Evolutionary conservation across 2,888 invertebrate genomes (phyloP), one percentile per base, ranked within the genome.

Genomic region (Watsonalla binaria): DNA sequence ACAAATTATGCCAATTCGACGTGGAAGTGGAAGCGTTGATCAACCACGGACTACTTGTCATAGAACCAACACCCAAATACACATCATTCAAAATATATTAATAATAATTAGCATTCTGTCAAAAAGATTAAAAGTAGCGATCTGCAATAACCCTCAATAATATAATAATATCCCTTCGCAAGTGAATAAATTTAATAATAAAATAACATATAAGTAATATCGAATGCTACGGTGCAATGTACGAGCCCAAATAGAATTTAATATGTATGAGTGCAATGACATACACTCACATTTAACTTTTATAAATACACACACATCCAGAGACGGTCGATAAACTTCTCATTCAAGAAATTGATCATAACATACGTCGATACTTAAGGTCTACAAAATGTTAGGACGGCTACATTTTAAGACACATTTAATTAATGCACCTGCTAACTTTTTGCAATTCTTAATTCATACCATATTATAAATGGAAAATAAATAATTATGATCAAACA

Each of bases 151-250:
- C 47, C 34, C 33, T 35, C 47, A 54, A 57, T 61, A 61, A 37
- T 62, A n/a, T n/a, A n/a, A n/a, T n/a, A n/a, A n/a, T 59, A 59
- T 54, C 46, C 52, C 46, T 42, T 49, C 39, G 53, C 55, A 64
- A 57, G 63, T 62, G 61, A 64, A 64, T 52, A 64, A 62, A 61
- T 62, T 56, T 57, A 56, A 62, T 58, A 53, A 57, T 53, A 58
- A 37, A 47, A 47, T 47, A 2, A 24, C 24, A 47, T 52, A 39
- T 37, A 15, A 14, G 37, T 47, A 51, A 51, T 47, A 33, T 57
- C 57, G 60, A 59, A 59, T 61, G 54, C 57, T 46, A 35, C 9
- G 39, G 61, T 60, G 59, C 58, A 61, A 56, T 54, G 59, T 37
- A 59, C 63, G 53, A 54, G 49, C 57, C 54, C 51, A 54, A 59